These are phyloP conservation scores for Pandemis corylana DNA, from an alignment of 2,888 invertebrate genomes.

Conservation along the genomic window DNA sequence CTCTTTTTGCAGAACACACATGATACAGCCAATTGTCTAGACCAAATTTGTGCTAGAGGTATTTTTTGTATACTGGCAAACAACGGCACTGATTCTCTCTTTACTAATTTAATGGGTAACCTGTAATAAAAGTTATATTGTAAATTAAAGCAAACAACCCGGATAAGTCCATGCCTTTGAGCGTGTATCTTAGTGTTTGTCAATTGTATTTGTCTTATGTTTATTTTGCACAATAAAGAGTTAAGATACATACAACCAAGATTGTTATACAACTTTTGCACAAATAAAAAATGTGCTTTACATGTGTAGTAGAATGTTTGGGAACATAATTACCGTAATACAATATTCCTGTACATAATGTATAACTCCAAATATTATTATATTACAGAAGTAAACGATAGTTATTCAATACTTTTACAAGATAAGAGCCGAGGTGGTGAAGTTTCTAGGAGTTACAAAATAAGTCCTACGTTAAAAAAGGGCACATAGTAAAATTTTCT, in stretches of 20 bases:
- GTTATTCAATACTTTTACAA: constrained; percentile 28
- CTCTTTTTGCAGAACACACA: constrained; percentile 82
- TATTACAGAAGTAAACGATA: constrained; percentile 2
- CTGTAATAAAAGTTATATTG: constrained; percentile 52
- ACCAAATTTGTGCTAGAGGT: constrained; percentile 46
- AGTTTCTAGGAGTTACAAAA: background rate
- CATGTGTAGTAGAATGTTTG: background rate
- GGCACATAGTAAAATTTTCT: background rate
- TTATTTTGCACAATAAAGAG: too few relatives aligned
- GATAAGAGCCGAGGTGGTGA: constrained; percentile 19
- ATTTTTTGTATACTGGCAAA: constrained; percentile 47
- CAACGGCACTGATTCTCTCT: constrained; percentile 56
- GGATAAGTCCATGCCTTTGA: too few relatives aligned
- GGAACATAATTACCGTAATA: constrained; percentile 62
- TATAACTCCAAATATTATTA: constrained; percentile 42
- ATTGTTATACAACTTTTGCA: constrained; percentile 22
- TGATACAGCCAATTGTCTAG: constrained; percentile 65
- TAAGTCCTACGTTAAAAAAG: background rate
- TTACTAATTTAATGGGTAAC: constrained; percentile 60
- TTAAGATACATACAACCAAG: background rate
- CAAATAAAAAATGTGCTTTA: background rate
- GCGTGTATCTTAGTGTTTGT: too few relatives aligned
- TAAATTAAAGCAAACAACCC: background rate
- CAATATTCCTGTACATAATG: constrained; percentile 67
- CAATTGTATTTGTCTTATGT: too few relatives aligned